A percentile compares a stretch with the other conserved stretches of the same genome.
Conservation (phyloP, 2,797 vertebrate species). For the Micropoecilia bifurca region DNA sequence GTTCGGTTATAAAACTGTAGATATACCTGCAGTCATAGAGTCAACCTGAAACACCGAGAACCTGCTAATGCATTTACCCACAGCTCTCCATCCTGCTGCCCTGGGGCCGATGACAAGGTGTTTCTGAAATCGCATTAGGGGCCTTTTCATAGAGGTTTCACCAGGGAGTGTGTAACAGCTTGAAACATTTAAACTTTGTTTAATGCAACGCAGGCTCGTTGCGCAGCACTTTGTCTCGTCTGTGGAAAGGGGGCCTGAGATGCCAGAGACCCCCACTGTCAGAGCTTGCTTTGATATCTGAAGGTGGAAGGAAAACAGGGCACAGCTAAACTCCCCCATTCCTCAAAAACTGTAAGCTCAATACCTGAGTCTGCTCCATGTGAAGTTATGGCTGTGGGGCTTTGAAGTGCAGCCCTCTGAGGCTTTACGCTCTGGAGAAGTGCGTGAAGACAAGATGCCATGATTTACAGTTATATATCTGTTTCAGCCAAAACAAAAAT, state of each 20-base stretch:
- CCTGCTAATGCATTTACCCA: slow-evolving; percentile 65
- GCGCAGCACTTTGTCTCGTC: slow-evolving; percentile 73
- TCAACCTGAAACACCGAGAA: slow-evolving; percentile 32
- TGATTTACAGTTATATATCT: slow-evolving; percentile 53
- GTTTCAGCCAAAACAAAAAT: slow-evolving; percentile 17
- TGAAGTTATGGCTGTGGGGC: slow-evolving; percentile 56
- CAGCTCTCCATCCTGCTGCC: slow-evolving; percentile 63
- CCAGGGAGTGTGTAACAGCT: slow-evolving; percentile 83
- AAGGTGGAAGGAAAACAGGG: slow-evolving; percentile 65
- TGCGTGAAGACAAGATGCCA: slow-evolving; percentile 31
- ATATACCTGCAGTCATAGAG: slow-evolving; percentile 47
- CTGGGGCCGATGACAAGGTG: slow-evolving; percentile 79
- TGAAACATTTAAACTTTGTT: slow-evolving; percentile 85
- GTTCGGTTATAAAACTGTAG: slow-evolving; percentile 57
- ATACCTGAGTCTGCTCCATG: slow-evolving; percentile 48
- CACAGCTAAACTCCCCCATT: slow-evolving; percentile 50
- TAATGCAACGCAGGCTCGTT: slow-evolving; percentile 80
- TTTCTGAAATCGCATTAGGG: slow-evolving; percentile 85
- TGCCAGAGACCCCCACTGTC: slow-evolving; percentile 72
- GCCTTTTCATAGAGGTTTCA: slow-evolving; percentile 85
- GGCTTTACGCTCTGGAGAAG: slow-evolving; percentile 45
- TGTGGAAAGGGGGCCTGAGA: slow-evolving; percentile 69
- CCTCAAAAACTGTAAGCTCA: slow-evolving; percentile 28
- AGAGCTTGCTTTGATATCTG: slow-evolving; percentile 79
- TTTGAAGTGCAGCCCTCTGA: slow-evolving; percentile 63